These are phyloP conservation scores for Octomys mimax DNA, from an alignment of 2,797 vertebrate species.

Conservation along the genomic window DNA sequence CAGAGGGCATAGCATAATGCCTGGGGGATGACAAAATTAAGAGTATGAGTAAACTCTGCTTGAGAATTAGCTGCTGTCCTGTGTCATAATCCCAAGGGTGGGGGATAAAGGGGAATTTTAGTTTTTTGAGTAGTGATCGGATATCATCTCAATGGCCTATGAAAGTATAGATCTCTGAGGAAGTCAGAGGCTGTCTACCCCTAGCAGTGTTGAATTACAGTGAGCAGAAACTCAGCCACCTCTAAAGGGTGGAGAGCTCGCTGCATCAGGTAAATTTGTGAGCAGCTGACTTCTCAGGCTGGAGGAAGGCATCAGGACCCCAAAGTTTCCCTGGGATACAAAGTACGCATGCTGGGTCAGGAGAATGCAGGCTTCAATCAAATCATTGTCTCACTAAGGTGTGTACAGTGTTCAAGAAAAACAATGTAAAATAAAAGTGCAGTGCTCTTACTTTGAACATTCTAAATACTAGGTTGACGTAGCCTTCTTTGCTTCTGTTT, in stretches of 20 bases:
- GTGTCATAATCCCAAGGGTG: background rate
- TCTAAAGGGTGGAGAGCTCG: background rate
- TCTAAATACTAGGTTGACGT: constrained; percentile 54
- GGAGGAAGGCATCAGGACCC: background rate
- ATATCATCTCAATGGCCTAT: background rate
- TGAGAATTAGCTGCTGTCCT: background rate
- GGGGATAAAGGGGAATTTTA: background rate
- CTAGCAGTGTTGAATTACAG: background rate
- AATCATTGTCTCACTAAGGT: background rate
- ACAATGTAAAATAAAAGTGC: background rate
- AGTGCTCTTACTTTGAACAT: background rate
- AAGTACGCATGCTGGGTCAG: background rate
- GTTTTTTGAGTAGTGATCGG: background rate
- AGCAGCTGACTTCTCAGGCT: background rate
- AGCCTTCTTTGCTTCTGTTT: constrained; percentile 68
- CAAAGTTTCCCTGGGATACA: background rate
- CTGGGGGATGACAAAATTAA: background rate
- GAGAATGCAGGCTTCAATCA: background rate
- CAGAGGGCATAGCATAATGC: background rate
- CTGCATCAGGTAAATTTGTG: accelerated
- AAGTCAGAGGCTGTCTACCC: too few species aligned
- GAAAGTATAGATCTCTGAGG: background rate
- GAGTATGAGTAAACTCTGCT: accelerated
- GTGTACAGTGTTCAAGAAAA: background rate
- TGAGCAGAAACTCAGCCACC: background rate